Evolutionary conservation across 2,888 invertebrate genomes (phyloP), one percentile per base, ranked within the genome.

Genomic region (Troilus luridus): DNA sequence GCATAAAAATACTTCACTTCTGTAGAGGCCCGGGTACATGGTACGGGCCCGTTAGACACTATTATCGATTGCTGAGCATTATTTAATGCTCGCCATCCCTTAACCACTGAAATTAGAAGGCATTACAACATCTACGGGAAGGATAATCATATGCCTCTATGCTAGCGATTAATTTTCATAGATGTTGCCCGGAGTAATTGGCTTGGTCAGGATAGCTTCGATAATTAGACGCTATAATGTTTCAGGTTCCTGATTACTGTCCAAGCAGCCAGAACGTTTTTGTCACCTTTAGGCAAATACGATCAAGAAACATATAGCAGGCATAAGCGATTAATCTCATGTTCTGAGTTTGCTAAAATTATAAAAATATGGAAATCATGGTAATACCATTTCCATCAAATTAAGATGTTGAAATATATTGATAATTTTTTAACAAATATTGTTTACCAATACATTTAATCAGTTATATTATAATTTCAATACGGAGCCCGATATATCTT

Each of bases 111-210:
- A 17, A 72, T 72, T 72, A 72, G 27, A 8, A 8, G 72, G 27
- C 72, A 72, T 72, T 72, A 72, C 72, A 72, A 72, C 72, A 27
- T 72, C 24, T 24, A 9, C 27, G 24, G 72, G 27, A 27, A 72
- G 12, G 72, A 27, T 72, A 72, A 72, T 72, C 14, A 24, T 12
- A 24, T 72, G 27, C 72, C 14, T 6, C 67, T 72, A 72, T 72
- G 6, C 72, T 72, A 72, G 72, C 72, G 72, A 72, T 72, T 72
- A 72, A 72, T 72, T 72, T 72, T 72, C 72, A 72, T 72, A 72
- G 72, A 72, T 72, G 72, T 72, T 72, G 72, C 7, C 8, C 27
- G 6, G 14, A 14, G 27, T 72, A 72, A 72, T 72, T 72, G 72
- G 27, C 27, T 1, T 6, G 27, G 17, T 0, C 27, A 19, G 17